phyloP scores from a whole-genome alignment of 2,888 invertebrate species.

The Polyommatus iphigenia region DNA sequence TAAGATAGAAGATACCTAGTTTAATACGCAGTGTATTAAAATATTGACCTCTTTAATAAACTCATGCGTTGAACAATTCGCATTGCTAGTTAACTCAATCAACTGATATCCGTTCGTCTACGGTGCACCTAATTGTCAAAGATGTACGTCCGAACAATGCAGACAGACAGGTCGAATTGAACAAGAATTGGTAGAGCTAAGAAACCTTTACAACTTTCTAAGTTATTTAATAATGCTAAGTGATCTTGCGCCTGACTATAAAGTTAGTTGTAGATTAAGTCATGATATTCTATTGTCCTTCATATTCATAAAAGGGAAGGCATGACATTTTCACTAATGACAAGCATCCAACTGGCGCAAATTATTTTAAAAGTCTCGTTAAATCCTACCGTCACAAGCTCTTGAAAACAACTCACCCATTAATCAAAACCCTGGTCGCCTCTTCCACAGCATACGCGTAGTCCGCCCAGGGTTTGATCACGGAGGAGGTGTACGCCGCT shows the following conservation, averaged over 20 bases:
- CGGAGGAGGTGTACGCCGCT: slow-evolving; percentile 82
- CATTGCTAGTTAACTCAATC: slow-evolving; percentile 5
- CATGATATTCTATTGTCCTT: no score
- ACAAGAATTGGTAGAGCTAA: background rate
- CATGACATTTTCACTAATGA: no score
- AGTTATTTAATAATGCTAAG: no score
- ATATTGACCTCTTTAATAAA: background rate
- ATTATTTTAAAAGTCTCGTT: background rate
- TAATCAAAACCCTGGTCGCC: slow-evolving; percentile 82
- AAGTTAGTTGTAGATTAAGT: no score
- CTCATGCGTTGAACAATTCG: background rate
- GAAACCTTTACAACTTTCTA: no score
- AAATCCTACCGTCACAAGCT: background rate
- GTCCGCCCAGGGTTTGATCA: slow-evolving; percentile 82
- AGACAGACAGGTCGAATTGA: background rate
- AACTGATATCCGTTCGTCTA: background rate
- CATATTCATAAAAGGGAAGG: no score
- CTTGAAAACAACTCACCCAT: slow-evolving; percentile 60
- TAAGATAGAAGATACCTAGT: no score
- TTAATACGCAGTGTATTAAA: background rate
- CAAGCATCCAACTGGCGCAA: no score
- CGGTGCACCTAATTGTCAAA: slow-evolving; percentile 4
- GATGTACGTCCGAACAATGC: background rate
- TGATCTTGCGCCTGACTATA: no score
- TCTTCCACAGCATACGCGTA: slow-evolving; percentile 85